phyloP scores from a whole-genome alignment of 2,888 invertebrate genomes.

The Sisyra terminalis region DNA sequence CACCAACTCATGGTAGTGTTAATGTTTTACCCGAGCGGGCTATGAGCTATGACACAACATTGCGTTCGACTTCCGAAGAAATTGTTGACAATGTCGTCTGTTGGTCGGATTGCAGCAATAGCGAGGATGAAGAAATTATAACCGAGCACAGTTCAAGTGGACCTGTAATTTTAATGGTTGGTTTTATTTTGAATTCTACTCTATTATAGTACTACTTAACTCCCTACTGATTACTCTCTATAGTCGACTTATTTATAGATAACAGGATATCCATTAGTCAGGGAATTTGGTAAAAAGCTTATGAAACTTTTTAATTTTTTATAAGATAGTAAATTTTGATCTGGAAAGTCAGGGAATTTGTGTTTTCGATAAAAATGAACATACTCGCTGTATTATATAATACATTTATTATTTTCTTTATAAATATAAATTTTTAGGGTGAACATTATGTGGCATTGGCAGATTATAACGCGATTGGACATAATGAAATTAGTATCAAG shows the following conservation, averaged over 20 bases:
- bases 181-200: not conserved
- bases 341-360: too few relatives aligned
- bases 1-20: slow-evolving; percentile 17
- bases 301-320: too few relatives aligned
- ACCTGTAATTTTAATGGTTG: slow-evolving; percentile 1
- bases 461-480: slow-evolving; percentile 84
- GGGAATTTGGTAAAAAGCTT: too few relatives aligned
- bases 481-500: slow-evolving; percentile 75
- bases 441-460: slow-evolving; percentile 66
- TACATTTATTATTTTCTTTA: too few relatives aligned
- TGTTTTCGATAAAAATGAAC: too few relatives aligned
- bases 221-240: too few relatives aligned
- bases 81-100: slow-evolving; percentile 39
- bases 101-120: slow-evolving; percentile 85
- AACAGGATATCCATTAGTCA: too few relatives aligned
- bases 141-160: slow-evolving; percentile 31
- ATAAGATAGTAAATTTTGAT: too few relatives aligned
- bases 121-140: slow-evolving; percentile 66
- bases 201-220: too few relatives aligned
- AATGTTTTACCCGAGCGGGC: slow-evolving; percentile 17
- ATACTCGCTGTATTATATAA: too few relatives aligned
- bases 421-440: too few relatives aligned
- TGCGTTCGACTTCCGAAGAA: slow-evolving; percentile 5
- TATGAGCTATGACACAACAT: slow-evolving; percentile 26
- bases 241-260: too few relatives aligned